Base-by-base conservation (phyloP, 2,888 invertebrate species). In the Ennomos fuscantarius region DNA sequence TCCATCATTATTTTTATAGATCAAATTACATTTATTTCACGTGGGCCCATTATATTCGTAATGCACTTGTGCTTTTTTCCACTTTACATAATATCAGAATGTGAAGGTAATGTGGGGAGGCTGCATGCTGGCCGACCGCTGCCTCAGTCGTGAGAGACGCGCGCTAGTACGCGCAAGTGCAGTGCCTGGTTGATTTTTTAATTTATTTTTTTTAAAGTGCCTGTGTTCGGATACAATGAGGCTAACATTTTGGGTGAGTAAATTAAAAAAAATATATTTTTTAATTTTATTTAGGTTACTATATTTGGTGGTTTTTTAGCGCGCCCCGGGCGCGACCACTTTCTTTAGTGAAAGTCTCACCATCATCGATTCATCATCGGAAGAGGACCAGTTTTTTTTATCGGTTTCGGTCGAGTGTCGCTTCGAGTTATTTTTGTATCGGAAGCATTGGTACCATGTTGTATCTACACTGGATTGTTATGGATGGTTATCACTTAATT, bases 191-290 rank as follows among this genome's bases (percentile, higher is more conserved):
- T 46, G 34, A 49, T 66, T 69, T 69, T 75, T 75, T 72, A 64
- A 69, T 75, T 80, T 80, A 78, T 74, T 6, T 73, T 78, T 80
- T 76, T 76, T 68, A 65, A 72, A 81, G 88, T 87, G 87, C 72
- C 80, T 46, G 87, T 87, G 85, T 70, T 79, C 81, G 90, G 89
- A 89, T 89, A 89, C 81, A 76, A 92, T 92, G 91, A 84, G 90
- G 86, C 86, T 87, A 64, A 77, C 83, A 77, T 87, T 84, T 87
- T 91, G 88, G 91, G 91, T 92, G 79, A 80, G 91, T 82, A 74
- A 31, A 13, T 55, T 61, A 54, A 54, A 45, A 41, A 37, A n/a
- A 12, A 24, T 42, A 44, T 55, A n/a, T 60, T 71, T 69, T 74
- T 48, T 32, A 45, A 54, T 62, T 54, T 63, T 55, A 55, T 43